phyloP scores from a whole-genome alignment of 2,888 invertebrate genomes.

The Fragum fragum region DNA sequence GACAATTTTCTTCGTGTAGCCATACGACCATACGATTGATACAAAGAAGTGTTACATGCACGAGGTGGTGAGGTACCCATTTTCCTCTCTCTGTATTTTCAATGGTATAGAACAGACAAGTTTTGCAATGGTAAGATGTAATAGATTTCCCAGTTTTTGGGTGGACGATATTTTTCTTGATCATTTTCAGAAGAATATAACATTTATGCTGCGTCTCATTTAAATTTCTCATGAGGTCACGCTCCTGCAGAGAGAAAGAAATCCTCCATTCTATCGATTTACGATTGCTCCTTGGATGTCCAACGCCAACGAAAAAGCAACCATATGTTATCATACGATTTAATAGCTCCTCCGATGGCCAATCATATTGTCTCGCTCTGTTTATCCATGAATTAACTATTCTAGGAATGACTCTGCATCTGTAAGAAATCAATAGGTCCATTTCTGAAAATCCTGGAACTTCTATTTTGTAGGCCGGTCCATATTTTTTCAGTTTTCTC shows the following conservation, averaged over 20 bases:
- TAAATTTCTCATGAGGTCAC: not conserved
- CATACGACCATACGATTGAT: not conserved
- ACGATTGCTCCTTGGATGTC: not conserved
- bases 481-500: not conserved
- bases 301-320: conserved; percentile 1
- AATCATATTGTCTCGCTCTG: not conserved
- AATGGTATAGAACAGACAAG: conserved; percentile 2
- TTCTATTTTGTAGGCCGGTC: not conserved
- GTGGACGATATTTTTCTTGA: not conserved
- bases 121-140: conserved; percentile 7
- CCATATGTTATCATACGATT: not conserved
- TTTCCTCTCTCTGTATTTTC: not conserved
- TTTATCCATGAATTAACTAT: not conserved
- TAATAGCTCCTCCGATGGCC: not conserved
- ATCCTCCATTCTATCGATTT: conserved; percentile 17
- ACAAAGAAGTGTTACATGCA: not conserved
- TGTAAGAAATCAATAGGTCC: not conserved
- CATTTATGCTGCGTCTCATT: conserved; percentile 1
- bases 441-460: not conserved
- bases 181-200: conserved; percentile 12
- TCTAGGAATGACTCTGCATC: not conserved
- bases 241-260: conserved; percentile 13
- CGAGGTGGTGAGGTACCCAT: not conserved
- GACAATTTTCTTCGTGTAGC: not conserved
- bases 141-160: conserved; percentile 5